Evolutionary conservation across 2,888 invertebrate species (phyloP), one percentile per base, ranked within the genome.

Genomic region (Lapara coniferarum): DNA sequence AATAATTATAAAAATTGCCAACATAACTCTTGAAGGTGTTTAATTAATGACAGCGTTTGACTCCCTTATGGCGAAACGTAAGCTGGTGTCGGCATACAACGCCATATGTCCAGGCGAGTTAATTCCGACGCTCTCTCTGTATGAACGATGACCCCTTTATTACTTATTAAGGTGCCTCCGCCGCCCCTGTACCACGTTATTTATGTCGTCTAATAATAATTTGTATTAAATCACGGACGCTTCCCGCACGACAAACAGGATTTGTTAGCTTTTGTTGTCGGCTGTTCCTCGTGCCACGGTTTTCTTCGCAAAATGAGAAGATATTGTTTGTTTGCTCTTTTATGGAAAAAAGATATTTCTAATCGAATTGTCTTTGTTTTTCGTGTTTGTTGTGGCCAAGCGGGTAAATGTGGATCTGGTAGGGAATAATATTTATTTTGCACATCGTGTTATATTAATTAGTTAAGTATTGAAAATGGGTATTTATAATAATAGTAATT

Each of bases 161-260:
- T 93, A 93, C 91, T 93, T 93, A 93, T 93, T 93, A 93, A 93
- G 90, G 86, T 92, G 91, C 88, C 86, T 80, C 83, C 81, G 85
- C 83, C 81, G 81, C 89, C 89, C 90, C 87, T 81, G 85, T 84
- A 85, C 87, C 82, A 79, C 84, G 92, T 93, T 93, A 93, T 93
- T 93, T 93, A 93, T 93, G 92, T 92, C 84, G 85, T 91, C 91
- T 92, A 93, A 93, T 93, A 93, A 93, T 93, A 93, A 93, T 93
- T 93, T 93, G 93, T 93, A 93, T 93, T 93, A 93, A 93, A 93
- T 93, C 93, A 92, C 92, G 86, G 82, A 81, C 85, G 89, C 88
- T 88, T 87, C 88, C 88, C 87, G 85, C 88, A 84, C 89, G 89
- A 90, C 91, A 90, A 90, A 89, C 90, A 87, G 92, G 91, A 92